Evolutionary conservation across 2,797 vertebrate genomes (phyloP).

Genomic region (Pipistrellus kuhlii): DNA sequence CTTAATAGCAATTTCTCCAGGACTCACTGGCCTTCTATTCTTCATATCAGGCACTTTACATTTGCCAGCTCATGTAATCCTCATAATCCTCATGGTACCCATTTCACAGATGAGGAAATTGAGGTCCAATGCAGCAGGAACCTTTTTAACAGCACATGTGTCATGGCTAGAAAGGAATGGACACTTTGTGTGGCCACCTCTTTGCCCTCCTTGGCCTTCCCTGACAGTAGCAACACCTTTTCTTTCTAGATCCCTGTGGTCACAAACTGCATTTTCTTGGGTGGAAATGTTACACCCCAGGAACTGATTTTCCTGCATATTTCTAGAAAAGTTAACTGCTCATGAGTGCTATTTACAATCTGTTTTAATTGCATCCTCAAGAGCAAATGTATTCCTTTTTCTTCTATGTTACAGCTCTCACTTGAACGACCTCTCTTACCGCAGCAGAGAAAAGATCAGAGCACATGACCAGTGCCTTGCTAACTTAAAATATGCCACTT

Average conservation of each 20-base stretch:
- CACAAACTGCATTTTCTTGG: slow-evolving; percentile 38
- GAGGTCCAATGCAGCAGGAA: not conserved
- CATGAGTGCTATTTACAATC: slow-evolving; percentile 83
- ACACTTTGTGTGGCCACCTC: not conserved
- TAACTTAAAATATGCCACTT: slow-evolving; percentile 72
- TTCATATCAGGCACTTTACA: not conserved
- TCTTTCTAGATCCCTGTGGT: slow-evolving; percentile 38
- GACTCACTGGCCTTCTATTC: not conserved
- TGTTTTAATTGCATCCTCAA: slow-evolving; percentile 80
- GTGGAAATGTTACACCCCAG: slow-evolving; percentile 37
- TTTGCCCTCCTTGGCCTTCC: not conserved
- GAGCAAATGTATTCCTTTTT: slow-evolving; percentile 75
- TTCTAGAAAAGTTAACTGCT: slow-evolving; percentile 78
- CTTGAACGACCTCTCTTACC: slow-evolving; percentile 75
- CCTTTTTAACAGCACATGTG: not conserved
- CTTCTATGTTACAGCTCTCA: slow-evolving; percentile 57
- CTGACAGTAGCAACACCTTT: not conserved
- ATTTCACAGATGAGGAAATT: not conserved
- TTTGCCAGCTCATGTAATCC: not conserved
- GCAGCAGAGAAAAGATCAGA: slow-evolving; percentile 60
- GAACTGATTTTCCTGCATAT: slow-evolving; percentile 31
- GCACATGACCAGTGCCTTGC: not conserved
- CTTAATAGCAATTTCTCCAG: not conserved
- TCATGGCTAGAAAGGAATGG: not conserved
- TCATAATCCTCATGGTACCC: not conserved